Percentiles rank a stretch among this genome's conserved stretches.
phyloP scores from a whole-genome alignment of 2,797 vertebrate species.

The Pangasius larnaudii region DNA sequence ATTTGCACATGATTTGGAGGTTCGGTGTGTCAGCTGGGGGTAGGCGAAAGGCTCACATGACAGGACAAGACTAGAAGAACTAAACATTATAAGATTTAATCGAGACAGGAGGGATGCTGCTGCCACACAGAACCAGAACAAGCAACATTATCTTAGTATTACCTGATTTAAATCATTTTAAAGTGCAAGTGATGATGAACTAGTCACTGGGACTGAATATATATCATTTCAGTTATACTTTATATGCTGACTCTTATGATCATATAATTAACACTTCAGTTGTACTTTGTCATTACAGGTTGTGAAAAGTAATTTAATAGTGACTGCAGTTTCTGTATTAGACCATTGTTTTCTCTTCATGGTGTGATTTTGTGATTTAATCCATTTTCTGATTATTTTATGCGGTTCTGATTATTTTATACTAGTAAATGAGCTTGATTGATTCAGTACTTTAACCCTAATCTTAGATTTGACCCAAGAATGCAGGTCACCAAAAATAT shows the following conservation, averaged over 20 bases:
- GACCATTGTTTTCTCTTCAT: neutral
- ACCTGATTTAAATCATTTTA: neutral
- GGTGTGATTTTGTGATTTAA: neutral
- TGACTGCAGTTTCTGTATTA: neutral
- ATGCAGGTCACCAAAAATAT: neutral
- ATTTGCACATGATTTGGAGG: constrained; percentile 68
- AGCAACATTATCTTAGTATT: neutral
- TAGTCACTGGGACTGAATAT: neutral
- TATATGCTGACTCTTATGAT: neutral
- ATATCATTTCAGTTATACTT: neutral
- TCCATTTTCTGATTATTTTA: neutral
- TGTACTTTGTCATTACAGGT: neutral
- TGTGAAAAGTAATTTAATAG: neutral
- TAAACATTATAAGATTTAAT: constrained; percentile 21
- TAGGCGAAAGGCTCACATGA: constrained; percentile 16
- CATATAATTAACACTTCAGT: neutral
- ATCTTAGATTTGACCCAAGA: neutral
- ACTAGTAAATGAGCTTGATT: neutral
- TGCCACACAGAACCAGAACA: neutral
- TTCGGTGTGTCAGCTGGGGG: constrained; percentile 31
- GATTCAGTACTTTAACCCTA: neutral
- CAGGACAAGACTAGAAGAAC: constrained; percentile 8
- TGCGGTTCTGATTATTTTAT: too few species aligned
- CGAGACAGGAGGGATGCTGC: constrained; percentile 10
- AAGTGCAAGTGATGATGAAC: neutral